These are phyloP conservation scores for Platygyra sinensis DNA, from an alignment of 64 coral and sea anemone genomes.

Conservation along the genomic window DNA sequence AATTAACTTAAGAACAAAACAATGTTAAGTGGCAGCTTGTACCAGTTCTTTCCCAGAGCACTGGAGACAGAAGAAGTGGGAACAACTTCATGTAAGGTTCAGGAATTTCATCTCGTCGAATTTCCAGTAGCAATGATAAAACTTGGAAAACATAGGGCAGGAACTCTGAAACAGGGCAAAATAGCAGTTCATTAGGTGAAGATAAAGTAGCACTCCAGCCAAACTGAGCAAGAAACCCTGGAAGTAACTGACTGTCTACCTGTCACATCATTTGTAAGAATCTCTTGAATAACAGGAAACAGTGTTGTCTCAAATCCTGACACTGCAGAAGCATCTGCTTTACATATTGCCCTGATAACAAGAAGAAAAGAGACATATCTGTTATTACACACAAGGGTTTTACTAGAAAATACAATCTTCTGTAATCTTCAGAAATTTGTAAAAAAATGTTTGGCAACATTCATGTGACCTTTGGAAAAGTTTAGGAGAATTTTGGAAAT, in stretches of 20 bases:
- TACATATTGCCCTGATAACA: conserved; percentile 64
- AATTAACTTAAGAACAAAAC: no score
- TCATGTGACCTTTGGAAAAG: no score
- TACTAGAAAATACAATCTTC: no score
- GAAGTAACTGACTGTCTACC: conserved; percentile 41
- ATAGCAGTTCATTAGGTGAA: background rate
- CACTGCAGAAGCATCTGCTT: conserved; percentile 59
- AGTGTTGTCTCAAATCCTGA: conserved; percentile 74
- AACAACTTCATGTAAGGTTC: conserved; percentile 80
- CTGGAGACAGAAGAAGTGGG: conserved; percentile 71
- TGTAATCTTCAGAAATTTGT: no score
- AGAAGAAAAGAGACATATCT: background rate
- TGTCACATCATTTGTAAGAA: conserved; percentile 90
- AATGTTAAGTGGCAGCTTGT: background rate
- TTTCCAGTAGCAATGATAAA: conserved; percentile 87
- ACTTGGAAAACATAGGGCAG: conserved; percentile 99
- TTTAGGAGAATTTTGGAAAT: no score
- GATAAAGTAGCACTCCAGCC: no score
- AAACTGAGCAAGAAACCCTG: background rate
- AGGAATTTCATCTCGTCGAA: conserved; percentile 78
- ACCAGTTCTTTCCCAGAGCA: conserved; percentile 97
- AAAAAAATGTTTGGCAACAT: no score
- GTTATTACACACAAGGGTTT: no score
- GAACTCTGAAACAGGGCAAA: conserved; percentile 70
- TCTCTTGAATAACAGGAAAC: conserved; percentile 91